Evolutionary conservation across 37 sponge, comb jelly and placozoan species (phyloP), one percentile per base, ranked within the genome.

Genomic region (Hormiphora californensis): DNA sequence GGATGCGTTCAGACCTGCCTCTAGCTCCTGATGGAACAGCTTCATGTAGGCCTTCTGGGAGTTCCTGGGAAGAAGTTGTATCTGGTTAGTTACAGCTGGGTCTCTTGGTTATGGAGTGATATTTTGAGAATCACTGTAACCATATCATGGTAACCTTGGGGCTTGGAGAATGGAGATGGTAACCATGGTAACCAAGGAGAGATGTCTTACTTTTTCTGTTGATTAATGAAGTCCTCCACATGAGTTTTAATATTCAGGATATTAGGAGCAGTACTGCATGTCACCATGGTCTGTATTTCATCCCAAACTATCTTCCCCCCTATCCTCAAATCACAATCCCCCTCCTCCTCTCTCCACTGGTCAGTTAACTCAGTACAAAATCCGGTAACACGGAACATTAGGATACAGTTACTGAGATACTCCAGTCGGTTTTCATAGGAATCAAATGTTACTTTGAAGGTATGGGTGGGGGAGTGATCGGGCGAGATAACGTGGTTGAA

Each of bases 371-470:
- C 36, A 9, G 81, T 73, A 41, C 46, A 73, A 46, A 73, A 73
- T 1, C 81, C 81, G 21, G 81, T 73, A 12, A 73, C 17, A 1
- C 81, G 41, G 23, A 73, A 41, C 81, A 73, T 73, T 43, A 43
- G 81, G 81, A 73, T 73, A 40, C 81, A 73, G 46, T 73, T 73
- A 41, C 81, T 73, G 28, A 73, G 81, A 21, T 73, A 73, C 46
- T 73, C 81, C 1, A 73, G 5, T 28, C 43, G 40, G 23, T 73
- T 73, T 46, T 73, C 81, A 4, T 25, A 41, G 25, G 39, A 73
- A 22, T 73, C 46, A 2, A 73, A 33, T 22, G 35, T 43, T 28
- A 73, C 35, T 33, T 73, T 73, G 44, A 73, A 19, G 25, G 81
- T 43, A 28, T 73, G 81, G 25, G 81, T 73, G 44, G 81, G 81